phyloP scores from a whole-genome alignment of 2,797 vertebrate species.

The Ctenochaetus hawaiiensis region DNA sequence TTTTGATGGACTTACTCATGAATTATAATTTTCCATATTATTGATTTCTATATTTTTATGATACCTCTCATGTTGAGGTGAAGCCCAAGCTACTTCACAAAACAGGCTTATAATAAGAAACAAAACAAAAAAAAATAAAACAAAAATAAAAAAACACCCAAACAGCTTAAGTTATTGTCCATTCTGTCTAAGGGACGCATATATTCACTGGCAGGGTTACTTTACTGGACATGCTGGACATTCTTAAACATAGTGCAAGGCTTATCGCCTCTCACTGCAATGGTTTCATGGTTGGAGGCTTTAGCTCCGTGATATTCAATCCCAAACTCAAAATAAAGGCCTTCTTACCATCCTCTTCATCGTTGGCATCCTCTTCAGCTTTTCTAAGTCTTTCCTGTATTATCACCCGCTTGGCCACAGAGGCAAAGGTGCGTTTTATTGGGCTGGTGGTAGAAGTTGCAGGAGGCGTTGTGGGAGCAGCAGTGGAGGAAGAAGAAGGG shows the following conservation, averaged over 20 bases:
- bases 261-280: slow-evolving; percentile 18
- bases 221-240: slow-evolving; percentile 10
- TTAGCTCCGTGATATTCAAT: slow-evolving; percentile 15
- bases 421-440: slow-evolving; percentile 69
- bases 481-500: not conserved
- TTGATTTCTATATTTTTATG: not conserved
- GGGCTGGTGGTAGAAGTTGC: not conserved
- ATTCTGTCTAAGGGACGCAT: not conserved
- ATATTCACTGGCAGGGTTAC: slow-evolving; percentile 2
- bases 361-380: slow-evolving; percentile 64
- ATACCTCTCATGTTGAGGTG: not conserved
- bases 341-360: slow-evolving; percentile 79
- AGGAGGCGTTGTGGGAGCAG: slow-evolving; percentile 2
- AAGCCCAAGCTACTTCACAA: not conserved
- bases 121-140: not conserved
- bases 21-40: not conserved
- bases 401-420: slow-evolving; percentile 77
- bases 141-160: too few species aligned
- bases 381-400: slow-evolving; percentile 79
- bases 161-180: not conserved
- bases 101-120: not conserved
- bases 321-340: not conserved
- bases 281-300: too few species aligned
- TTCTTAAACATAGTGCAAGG: not conserved
- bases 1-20: too few species aligned